Base-by-base conservation (phyloP, 2,797 vertebrate species). In the Glyptemys insculpta region DNA sequence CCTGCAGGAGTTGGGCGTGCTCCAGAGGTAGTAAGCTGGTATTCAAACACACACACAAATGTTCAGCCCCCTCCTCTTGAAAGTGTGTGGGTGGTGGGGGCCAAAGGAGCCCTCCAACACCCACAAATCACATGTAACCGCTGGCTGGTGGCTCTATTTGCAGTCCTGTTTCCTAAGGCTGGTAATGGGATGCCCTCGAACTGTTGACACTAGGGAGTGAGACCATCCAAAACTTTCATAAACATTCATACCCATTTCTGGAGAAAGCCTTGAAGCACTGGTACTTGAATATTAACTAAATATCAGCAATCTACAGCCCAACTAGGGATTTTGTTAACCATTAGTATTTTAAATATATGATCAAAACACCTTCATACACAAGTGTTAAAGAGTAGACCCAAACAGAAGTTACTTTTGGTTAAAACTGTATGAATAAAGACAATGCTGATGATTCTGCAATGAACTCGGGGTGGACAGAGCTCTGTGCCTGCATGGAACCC, bases 201-300 rank as follows among this genome's bases (percentile, higher is more conserved):
- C 5, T 37, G 34, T 34, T 0, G 1, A 54, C 31, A 54, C 25
- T 37, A 1, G 0, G 81, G 72, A 88, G 6, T 0, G 4, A 84
- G 85, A 85, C 18, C 14, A 1, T 0, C 8, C 44, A 16, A 37
- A 53, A 0, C 0, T 2, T 53, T 41, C 25, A 27, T 15, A 44
- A 14, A 76, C 12, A 49, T 29, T 49, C 74, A 47, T 49, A 9
- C 41, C 27, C 31, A 12, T 37, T 2, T 0, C 59, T 3, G 19
- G 5, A 74, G 72, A 85, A 62, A 65, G 4, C 72, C 3, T 0
- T 1, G 29, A 50, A 37, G 72, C 56, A 12, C 41, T 2, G 0
- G 2, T 3, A 44, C 49, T 37, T 27, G 0, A 56, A 53, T 15
- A 74, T 0, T 2, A 8, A 47, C 3, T 18, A 21, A 3, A 3